These are phyloP conservation scores for Corythornis cristatus DNA, from an alignment of 2,113 vertebrate species.

Conservation along the genomic window DNA sequence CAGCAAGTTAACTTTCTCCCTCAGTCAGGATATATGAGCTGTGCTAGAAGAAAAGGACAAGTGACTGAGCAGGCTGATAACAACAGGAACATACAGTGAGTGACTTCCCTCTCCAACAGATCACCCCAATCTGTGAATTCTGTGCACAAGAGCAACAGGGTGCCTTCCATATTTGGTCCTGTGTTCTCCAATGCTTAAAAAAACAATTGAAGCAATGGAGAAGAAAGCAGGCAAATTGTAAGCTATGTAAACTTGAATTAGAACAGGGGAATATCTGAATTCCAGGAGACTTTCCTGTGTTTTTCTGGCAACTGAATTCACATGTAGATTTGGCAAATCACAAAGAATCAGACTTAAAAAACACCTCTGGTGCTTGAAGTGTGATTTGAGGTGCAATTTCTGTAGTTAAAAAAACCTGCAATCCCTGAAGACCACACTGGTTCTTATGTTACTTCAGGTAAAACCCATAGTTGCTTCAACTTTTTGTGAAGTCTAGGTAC, in stretches of 20 bases:
- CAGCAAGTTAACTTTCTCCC: background rate
- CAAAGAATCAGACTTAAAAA: background rate
- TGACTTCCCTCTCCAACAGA: background rate
- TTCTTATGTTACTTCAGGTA: background rate
- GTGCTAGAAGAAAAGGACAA: background rate
- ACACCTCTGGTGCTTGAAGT: background rate
- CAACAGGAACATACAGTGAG: background rate
- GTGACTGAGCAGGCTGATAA: background rate
- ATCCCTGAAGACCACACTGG: background rate
- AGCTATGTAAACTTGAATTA: background rate
- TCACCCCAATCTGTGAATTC: background rate
- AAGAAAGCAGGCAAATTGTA: background rate
- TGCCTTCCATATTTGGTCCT: background rate
- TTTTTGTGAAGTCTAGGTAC: background rate
- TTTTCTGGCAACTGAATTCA: background rate
- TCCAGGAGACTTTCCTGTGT: rapidly evolving
- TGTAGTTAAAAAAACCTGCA: background rate
- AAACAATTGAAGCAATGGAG: background rate
- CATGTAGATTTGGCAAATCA: background rate
- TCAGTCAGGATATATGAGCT: background rate
- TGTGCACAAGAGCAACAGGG: background rate
- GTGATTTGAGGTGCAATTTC: background rate
- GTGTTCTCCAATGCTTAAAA: background rate
- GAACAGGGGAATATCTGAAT: background rate
- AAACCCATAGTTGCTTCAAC: background rate